Base-by-base conservation (phyloP, 2,113 vertebrate genomes). In the Catharus fuscescens region DNA sequence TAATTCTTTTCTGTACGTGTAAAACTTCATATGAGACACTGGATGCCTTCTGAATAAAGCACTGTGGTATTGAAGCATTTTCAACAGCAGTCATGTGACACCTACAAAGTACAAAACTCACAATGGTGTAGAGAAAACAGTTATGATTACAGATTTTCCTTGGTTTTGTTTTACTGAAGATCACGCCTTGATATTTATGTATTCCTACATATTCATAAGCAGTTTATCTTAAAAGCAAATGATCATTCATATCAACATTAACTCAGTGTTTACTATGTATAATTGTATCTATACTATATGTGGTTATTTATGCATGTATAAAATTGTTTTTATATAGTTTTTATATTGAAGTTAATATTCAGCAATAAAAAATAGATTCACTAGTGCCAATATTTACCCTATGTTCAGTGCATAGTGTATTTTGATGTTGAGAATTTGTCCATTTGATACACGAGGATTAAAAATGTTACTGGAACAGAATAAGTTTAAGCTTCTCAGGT, bases 401-500 rank as follows among this genome's bases (percentile, higher is more conserved):
- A 47, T 10, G 3, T 71, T 67, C 72, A 54, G 15, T 47, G 48
- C 15, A 13, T 31, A 23, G 74, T 47, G 24, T 10, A 18, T 85
- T 92, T 79, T 59, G 15, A 1, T 57, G 48, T 4, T 64, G 45
- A 65, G 40, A 84, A 74, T 88, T 66, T 83, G 1, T 77, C 60
- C 65, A 20, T 77, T 72, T 65, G 25, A 91, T 89, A 64, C 4
- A 5, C 28, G 47, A 53, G 57, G 15, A 85, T 65, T 79, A 61
- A 89, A 91, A 95, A 26, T 7, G 32, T 79, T 28, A 50, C 38
- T 81, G 59, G 59, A 85, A 76, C 17, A 62, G 53, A 72, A 87
- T 76, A 66, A 78, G 17, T 91, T 80, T 71, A 76, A 50, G 25
- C 12, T 91, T 93, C 78, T 92, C 45, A 76, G 42, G n/a, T 42